These are phyloP conservation scores for Eupithecia tripunctaria DNA, from an alignment of 2,888 invertebrate species.

Conservation along the genomic window DNA sequence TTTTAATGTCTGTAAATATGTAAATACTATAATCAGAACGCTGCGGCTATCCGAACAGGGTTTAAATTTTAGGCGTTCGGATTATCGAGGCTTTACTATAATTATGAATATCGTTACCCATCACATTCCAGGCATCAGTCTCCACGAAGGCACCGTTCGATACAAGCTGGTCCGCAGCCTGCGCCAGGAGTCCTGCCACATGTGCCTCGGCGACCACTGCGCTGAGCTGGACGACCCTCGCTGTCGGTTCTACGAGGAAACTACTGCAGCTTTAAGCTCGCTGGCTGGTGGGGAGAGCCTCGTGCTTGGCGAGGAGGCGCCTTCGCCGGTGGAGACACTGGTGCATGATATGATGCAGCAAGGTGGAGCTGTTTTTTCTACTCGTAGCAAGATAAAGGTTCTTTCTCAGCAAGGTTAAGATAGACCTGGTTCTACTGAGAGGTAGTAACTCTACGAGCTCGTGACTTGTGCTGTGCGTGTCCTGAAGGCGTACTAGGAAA, in stretches of 20 bases:
- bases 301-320: slow-evolving; percentile 27
- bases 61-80: no score
- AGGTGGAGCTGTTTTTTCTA: slow-evolving; percentile 52
- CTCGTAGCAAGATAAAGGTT: not conserved
- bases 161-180: slow-evolving; percentile 36
- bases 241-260: slow-evolving; percentile 60
- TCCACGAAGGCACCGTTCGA: slow-evolving; percentile 36
- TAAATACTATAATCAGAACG: no score
- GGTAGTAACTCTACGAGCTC: no score
- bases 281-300: slow-evolving; percentile 35
- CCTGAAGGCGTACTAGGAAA: no score
- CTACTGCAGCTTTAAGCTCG: slow-evolving; percentile 36
- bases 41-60: no score
- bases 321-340: slow-evolving; percentile 50
- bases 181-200: slow-evolving; percentile 48
- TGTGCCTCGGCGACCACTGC: slow-evolving; percentile 62
- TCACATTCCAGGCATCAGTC: slow-evolving; percentile 26
- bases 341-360: slow-evolving; percentile 55
- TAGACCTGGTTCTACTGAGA: no score
- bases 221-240: slow-evolving; percentile 47
- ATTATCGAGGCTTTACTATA: no score
- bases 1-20: no score
- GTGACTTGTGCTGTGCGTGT: no score
- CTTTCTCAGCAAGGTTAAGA: not conserved
- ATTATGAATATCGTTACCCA: not conserved